Percentiles rank a stretch among this genome's conserved stretches.
Conservation (phyloP, 2,113 vertebrate species). For the Lampris megalopsis region DNA sequence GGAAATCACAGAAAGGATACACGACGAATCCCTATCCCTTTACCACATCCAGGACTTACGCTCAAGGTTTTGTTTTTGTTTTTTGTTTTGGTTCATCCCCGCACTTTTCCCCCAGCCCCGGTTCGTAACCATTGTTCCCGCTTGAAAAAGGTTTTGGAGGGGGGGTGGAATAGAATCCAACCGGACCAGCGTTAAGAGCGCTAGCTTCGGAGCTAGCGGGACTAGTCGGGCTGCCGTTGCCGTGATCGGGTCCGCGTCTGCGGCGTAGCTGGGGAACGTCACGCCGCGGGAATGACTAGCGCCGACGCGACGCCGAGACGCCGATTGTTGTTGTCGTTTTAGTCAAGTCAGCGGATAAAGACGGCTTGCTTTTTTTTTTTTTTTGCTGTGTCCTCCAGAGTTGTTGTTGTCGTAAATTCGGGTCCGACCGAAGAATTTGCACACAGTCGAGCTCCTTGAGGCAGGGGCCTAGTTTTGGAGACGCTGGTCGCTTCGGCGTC, state of each 20-base stretch:
- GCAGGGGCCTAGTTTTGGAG: not conserved
- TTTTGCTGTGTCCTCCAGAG: not conserved
- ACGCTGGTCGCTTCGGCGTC: not conserved
- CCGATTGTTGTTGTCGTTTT: too few species aligned
- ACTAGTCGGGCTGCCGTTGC: not conserved
- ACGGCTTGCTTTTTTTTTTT: too few species aligned
- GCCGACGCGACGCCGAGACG: too few species aligned
- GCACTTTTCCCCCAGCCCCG: too few species aligned
- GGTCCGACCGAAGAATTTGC: not conserved
- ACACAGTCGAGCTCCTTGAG: not conserved
- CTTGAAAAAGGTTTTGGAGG: too few species aligned
- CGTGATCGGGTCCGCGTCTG: not conserved
- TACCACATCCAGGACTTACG: not conserved
- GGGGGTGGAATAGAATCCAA: not conserved
- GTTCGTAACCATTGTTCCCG: not conserved
- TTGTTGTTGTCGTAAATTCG: not conserved
- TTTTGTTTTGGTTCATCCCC: not conserved
- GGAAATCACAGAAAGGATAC: conserved; percentile 19
- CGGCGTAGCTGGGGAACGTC: not conserved
- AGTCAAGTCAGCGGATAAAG: too few species aligned
- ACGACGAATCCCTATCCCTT: not conserved
- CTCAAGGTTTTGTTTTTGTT: not conserved
- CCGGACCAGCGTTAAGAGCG: not conserved
- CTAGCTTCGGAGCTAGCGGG: conserved; percentile 18
- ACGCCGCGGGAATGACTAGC: not conserved